phyloP scores from a whole-genome alignment of 2,113 vertebrate genomes.

The Pongo pygmaeus region DNA sequence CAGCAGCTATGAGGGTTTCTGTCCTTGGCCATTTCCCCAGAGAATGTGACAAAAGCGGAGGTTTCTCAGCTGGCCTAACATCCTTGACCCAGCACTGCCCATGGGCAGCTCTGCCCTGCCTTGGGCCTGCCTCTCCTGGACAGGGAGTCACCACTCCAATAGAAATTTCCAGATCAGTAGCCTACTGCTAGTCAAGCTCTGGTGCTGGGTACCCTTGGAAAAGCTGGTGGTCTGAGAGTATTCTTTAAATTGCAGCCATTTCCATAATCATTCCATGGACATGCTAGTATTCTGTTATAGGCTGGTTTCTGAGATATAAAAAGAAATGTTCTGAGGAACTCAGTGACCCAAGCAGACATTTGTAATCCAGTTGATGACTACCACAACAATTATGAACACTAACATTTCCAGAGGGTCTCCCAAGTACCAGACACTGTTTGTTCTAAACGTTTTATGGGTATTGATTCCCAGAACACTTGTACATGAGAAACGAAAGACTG shows the following conservation, averaged over 20 bases:
- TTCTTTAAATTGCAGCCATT: background rate
- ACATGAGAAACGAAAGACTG: background rate
- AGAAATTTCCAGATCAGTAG: background rate
- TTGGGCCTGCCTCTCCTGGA: background rate
- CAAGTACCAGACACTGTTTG: background rate
- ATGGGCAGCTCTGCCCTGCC: accelerated
- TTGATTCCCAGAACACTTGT: background rate
- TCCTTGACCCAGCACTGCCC: background rate
- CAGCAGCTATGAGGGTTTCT: background rate
- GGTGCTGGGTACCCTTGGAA: background rate
- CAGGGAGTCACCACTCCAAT: background rate
- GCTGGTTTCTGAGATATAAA: background rate
- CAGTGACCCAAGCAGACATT: too few relatives aligned
- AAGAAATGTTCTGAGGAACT: background rate
- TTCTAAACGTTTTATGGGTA: background rate
- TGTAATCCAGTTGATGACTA: background rate
- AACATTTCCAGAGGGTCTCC: background rate
- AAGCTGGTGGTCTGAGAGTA: background rate
- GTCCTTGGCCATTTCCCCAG: background rate
- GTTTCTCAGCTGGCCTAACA: background rate
- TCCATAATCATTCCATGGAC: background rate
- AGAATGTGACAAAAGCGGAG: background rate
- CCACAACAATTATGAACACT: accelerated
- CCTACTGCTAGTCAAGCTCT: background rate
- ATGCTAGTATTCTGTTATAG: background rate